Percentiles rank a stretch among this genome's conserved stretches.
phyloP scores from a whole-genome alignment of 2,888 invertebrate species.

The Drosophila rubida region DNA sequence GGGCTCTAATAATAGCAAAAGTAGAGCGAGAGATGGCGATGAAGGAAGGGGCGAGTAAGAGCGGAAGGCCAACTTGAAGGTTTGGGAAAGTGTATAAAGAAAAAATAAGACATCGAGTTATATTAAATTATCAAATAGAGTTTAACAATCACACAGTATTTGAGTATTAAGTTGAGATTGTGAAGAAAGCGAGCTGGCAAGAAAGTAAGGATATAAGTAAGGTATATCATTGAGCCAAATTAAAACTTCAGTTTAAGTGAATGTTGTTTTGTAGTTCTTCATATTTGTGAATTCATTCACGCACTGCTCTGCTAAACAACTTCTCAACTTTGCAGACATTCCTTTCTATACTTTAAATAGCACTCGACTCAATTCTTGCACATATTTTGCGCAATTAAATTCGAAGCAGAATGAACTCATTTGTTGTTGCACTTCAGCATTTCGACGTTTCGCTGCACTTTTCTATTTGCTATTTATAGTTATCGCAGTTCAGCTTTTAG shows the following conservation, averaged over 20 bases:
- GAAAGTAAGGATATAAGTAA: too few relatives aligned
- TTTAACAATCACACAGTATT: not conserved
- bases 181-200: not conserved
- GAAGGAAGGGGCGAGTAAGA: not conserved
- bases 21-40: not conserved
- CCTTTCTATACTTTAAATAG: not conserved
- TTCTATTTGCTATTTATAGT: not conserved
- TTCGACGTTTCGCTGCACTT: not conserved
- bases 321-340: not conserved
- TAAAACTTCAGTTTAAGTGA: too few relatives aligned
- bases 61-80: not conserved
- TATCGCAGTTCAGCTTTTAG: not conserved
- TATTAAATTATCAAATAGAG: not conserved
- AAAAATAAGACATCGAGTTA: too few relatives aligned
- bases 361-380: not conserved
- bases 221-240: too few relatives aligned
- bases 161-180: not conserved
- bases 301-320: not conserved
- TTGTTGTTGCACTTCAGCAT: not conserved
- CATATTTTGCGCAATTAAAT: not conserved
- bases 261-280: too few relatives aligned
- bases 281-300: too few relatives aligned
- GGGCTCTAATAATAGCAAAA: conserved; percentile 4
- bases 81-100: not conserved
- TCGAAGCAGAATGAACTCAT: not conserved